Evolutionary conservation across 2,888 invertebrate species (phyloP).

Genomic region (Pomacea canaliculata): DNA sequence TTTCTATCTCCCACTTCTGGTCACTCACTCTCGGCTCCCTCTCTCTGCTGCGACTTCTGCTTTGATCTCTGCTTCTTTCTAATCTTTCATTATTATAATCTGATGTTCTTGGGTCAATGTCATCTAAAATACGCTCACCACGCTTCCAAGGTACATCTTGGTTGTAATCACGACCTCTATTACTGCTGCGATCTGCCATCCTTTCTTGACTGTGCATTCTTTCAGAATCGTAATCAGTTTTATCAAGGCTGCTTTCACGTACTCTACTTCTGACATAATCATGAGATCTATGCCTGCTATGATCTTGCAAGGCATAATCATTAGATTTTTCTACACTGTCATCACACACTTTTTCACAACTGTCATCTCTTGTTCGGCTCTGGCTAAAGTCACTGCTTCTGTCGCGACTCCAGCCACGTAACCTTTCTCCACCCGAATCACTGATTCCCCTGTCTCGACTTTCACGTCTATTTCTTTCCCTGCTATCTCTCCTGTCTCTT

Average conservation of each 20-base stretch:
- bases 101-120: neutral
- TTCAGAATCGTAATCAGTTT: neutral
- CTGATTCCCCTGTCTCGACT: slow-evolving; percentile 21
- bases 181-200: neutral
- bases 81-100: neutral
- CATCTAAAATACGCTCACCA: neutral
- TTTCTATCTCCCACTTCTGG: neutral
- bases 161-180: neutral
- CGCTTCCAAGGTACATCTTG: no score
- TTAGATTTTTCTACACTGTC: slow-evolving; percentile 16
- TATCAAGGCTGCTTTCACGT: neutral
- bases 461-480: slow-evolving; percentile 3
- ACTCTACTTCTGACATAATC: neutral
- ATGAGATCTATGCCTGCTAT: neutral
- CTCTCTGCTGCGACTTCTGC: neutral
- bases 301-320: neutral
- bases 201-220: neutral
- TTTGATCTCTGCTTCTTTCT: neutral
- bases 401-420: slow-evolving; percentile 19
- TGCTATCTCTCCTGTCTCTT: neutral
- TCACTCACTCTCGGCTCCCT: neutral
- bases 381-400: neutral
- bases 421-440: slow-evolving; percentile 29
- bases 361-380: slow-evolving; percentile 13
- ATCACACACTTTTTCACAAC: slow-evolving; percentile 18